Conservation (phyloP, 2,888 invertebrate species). For the Syritta pipiens region DNA sequence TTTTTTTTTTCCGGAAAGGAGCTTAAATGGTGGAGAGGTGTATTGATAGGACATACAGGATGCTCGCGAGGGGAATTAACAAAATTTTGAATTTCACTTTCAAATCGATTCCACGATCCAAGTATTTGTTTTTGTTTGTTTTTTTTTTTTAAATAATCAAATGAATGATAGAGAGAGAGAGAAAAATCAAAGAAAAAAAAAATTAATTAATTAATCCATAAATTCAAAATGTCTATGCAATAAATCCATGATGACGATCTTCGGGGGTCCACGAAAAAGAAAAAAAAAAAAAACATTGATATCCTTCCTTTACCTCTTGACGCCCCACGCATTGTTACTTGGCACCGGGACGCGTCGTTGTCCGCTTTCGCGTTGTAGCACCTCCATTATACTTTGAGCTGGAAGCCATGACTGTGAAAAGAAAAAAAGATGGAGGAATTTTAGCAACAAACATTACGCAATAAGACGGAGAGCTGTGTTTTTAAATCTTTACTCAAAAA, state of each 20-base stretch:
- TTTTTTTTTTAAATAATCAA: not conserved
- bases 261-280: not conserved
- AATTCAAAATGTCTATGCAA: slow-evolving; percentile 16
- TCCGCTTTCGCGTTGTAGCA: slow-evolving; percentile 89
- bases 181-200: slow-evolving; percentile 31
- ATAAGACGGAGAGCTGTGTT: too few relatives aligned
- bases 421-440: too few relatives aligned
- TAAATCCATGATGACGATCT: slow-evolving; percentile 14
- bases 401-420: slow-evolving; percentile 90
- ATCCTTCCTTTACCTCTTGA: slow-evolving; percentile 73
- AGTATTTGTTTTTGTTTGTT: too few relatives aligned
- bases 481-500: slow-evolving; percentile 44
- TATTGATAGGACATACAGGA: not conserved
- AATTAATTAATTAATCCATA: slow-evolving; percentile 16
- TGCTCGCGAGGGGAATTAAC: not conserved
- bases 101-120: slow-evolving; percentile 27
- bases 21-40: not conserved
- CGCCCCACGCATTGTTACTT: slow-evolving; percentile 80
- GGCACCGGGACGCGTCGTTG: slow-evolving; percentile 90
- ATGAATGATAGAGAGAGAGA: too few relatives aligned
- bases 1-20: too few relatives aligned
- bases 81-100: slow-evolving; percentile 32
- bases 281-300: too few relatives aligned
- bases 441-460: too few relatives aligned
- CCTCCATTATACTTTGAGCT: slow-evolving; percentile 90